phyloP scores from a whole-genome alignment of 2,888 invertebrate species.

The Lasioglossum villosulum region DNA sequence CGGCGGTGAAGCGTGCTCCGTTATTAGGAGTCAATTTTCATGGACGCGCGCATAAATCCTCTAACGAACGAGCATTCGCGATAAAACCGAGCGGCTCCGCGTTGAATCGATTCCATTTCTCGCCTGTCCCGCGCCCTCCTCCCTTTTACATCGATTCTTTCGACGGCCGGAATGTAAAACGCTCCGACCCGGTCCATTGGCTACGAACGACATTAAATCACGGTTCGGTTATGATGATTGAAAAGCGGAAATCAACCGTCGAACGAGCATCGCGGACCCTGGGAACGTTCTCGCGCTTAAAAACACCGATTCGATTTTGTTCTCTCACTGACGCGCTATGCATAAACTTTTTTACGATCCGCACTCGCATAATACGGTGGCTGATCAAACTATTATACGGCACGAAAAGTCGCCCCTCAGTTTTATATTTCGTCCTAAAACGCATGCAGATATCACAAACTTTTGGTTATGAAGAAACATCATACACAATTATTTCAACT shows the following conservation, averaged over 20 bases:
- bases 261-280: background rate
- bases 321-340: background rate
- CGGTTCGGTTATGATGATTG: slow-evolving; percentile 74
- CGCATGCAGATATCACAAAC: background rate
- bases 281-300: slow-evolving; percentile 4
- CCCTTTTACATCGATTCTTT: slow-evolving; percentile 47
- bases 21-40: slow-evolving; percentile 65
- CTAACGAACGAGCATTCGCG: slow-evolving; percentile 64
- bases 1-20: slow-evolving; percentile 16
- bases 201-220: slow-evolving; percentile 77
- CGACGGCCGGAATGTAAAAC: slow-evolving; percentile 66
- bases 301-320: slow-evolving; percentile 1
- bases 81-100: slow-evolving; percentile 76
- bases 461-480: too few species aligned
- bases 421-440: background rate
- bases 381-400: background rate
- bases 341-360: background rate
- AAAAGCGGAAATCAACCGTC: slow-evolving; percentile 69
- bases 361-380: background rate
- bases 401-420: background rate
- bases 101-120: slow-evolving; percentile 70
- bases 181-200: slow-evolving; percentile 71
- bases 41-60: slow-evolving; percentile 48
- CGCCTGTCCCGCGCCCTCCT: slow-evolving; percentile 27
- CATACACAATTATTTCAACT: too few species aligned